These are phyloP conservation scores for Baryphthengus martii DNA, from an alignment of 2,113 vertebrate genomes.

Conservation along the genomic window DNA sequence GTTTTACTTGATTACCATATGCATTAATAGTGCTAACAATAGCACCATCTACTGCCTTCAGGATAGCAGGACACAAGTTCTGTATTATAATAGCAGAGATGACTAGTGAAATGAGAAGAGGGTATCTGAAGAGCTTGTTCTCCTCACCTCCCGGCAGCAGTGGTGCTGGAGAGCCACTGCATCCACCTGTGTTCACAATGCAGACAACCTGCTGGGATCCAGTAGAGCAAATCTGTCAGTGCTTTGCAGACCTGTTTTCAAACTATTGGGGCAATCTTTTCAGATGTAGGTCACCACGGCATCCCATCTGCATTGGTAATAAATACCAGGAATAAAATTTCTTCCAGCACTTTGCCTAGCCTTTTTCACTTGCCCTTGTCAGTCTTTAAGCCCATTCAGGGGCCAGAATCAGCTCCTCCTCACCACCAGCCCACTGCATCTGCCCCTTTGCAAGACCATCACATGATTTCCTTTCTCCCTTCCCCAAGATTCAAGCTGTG, in stretches of 20 bases:
- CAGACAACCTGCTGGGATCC: background rate
- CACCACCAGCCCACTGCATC: background rate
- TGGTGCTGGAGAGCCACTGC: background rate
- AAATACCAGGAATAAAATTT: background rate
- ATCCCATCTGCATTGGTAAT: background rate
- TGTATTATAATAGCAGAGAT: background rate
- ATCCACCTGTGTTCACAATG: background rate
- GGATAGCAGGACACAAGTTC: background rate
- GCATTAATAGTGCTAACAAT: background rate
- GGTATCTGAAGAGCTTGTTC: background rate
- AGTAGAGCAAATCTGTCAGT: background rate
- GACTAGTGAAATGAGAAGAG: background rate
- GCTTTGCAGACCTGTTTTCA: background rate
- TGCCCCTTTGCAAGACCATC: too few species aligned
- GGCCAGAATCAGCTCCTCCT: background rate
- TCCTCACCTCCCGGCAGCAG: background rate
- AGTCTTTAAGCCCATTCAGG: background rate
- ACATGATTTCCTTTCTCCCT: too few species aligned
- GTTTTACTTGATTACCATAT: background rate
- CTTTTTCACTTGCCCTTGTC: background rate
- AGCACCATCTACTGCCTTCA: constrained; percentile 26
- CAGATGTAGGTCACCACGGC: background rate
- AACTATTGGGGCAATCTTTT: background rate
- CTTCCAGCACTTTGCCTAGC: background rate
- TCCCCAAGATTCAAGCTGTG: background rate